Evolutionary conservation across 2,797 vertebrate genomes (phyloP).

Genomic region (Bothrops alternatus): DNA sequence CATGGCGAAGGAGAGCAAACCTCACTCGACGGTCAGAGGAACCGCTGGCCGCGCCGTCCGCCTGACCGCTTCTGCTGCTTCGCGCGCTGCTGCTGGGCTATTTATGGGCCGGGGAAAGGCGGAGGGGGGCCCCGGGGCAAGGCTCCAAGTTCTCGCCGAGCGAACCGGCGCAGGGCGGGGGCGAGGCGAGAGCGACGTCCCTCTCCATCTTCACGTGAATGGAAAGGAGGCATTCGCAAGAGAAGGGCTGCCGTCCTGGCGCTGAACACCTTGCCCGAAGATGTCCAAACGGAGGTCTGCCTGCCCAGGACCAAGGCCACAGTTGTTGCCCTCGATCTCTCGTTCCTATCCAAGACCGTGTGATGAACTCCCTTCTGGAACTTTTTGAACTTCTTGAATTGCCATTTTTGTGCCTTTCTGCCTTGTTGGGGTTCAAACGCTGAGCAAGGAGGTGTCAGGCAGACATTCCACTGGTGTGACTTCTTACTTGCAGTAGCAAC

Average conservation of each 20-base stretch:
- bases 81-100: not conserved
- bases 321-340: too few relatives aligned
- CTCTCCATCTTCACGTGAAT: not conserved
- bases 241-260: not conserved
- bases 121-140: not conserved
- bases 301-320: not conserved
- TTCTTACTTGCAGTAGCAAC: not conserved
- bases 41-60: not conserved
- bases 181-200: not conserved
- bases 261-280: not conserved
- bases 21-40: not conserved
- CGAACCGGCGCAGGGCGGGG: not conserved
- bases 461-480: too few relatives aligned
- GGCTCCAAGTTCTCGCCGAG: not conserved
- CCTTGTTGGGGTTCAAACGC: not conserved
- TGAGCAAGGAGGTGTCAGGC: not conserved
- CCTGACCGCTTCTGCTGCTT: not conserved
- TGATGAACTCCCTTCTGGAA: not conserved
- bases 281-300: not conserved
- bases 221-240: not conserved
- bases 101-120: constrained; percentile 4
- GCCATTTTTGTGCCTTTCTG: not conserved
- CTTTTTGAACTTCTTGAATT: not conserved
- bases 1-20: constrained; percentile 59
- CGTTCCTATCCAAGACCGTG: accelerated